Evolutionary conservation across 2,797 vertebrate species (phyloP), one percentile per base, ranked within the genome.

Genomic region (Acipenser oxyrinchus): DNA sequence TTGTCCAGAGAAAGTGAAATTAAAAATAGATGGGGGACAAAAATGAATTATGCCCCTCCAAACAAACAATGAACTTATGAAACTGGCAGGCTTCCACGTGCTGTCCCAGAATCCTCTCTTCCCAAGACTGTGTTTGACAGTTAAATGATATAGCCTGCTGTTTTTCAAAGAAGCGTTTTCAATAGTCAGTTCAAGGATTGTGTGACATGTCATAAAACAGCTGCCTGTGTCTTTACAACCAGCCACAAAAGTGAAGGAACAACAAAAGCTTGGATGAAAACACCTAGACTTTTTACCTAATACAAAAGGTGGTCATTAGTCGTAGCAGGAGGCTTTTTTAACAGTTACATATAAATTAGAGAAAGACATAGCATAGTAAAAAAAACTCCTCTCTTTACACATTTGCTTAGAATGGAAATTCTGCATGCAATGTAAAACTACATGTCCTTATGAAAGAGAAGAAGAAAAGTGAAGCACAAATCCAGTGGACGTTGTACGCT

Each of bases 201-300:
- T 71, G 70, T 76, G 69, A 80, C 72, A 74, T 82, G 79, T 81
- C 82, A 83, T 80, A 80, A 83, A 84, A 86, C 81, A 89, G 81
- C 87, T 82, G 82, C 79, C 72, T 86, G 83, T 84, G 64, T 86
- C 82, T 86, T 80, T 80, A 78, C 79, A 86, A 86, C 84, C 84
- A 87, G 86, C 80, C 80, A 82, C 78, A 75, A 89, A 85, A 83
- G 87, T 87, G 82, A 86, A 82, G 77, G 84, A 69, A 83, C 78
- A 89, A 88, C 86, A 90, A 89, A 89, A 84, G 83, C 81, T 81
- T 83, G 76, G 87, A 90, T 86, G 67, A 79, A 87, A 88, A 86
- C 84, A 86, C 77, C 83, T 85, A 74, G 72, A 90, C 83, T 89
- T 88, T 87, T 89, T 81, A 89, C 82, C 75, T 82, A 78, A 82